These are phyloP conservation scores for Pipra filicauda DNA, from an alignment of 2,113 vertebrate genomes.

Conservation along the genomic window DNA sequence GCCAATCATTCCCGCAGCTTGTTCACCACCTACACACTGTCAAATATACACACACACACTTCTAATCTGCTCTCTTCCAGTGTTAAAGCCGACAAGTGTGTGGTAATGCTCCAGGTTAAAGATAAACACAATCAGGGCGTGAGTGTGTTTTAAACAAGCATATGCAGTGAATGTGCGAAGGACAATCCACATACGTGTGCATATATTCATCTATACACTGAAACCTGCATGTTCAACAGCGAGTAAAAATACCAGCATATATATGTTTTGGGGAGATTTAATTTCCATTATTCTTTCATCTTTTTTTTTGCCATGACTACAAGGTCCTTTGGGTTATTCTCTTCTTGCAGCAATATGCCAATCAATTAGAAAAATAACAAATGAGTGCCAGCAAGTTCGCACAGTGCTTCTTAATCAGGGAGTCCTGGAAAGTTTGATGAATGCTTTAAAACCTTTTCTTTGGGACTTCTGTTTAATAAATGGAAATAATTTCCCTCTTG, in stretches of 20 bases:
- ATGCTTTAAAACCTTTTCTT: neutral
- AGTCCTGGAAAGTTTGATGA: neutral
- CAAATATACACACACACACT: neutral
- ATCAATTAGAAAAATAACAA: neutral
- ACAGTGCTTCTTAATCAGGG: neutral
- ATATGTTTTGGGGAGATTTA: neutral
- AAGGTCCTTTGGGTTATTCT: neutral
- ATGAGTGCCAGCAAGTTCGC: neutral
- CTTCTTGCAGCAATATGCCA: neutral
- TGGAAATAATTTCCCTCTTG: neutral
- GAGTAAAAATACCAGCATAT: neutral
- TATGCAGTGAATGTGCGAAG: neutral
- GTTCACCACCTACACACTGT: neutral
- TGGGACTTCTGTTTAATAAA: neutral
- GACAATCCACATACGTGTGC: neutral
- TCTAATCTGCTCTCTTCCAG: neutral
- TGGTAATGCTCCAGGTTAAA: neutral
- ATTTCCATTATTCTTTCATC: neutral
- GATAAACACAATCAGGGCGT: neutral
- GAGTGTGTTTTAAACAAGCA: neutral
- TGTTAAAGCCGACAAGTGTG: neutral
- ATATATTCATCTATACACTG: neutral
- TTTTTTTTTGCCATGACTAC: neutral
- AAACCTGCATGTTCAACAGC: neutral
- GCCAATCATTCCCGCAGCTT: conserved; percentile 2